phyloP scores from a whole-genome alignment of 2,113 vertebrate species.

The Amblyornis subalaris region DNA sequence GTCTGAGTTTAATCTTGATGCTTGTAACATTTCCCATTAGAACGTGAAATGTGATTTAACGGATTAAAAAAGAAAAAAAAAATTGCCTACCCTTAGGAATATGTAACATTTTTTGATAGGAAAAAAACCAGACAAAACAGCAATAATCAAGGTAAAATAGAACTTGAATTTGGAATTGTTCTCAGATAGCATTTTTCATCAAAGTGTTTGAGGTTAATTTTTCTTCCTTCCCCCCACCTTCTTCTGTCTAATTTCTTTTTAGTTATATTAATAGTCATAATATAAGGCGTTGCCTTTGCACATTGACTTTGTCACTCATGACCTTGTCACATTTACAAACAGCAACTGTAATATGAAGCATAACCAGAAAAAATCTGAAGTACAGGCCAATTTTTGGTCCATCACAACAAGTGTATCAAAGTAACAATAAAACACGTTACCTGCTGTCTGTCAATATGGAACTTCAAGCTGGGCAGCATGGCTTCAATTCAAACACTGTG shows the following conservation, averaged over 20 bases:
- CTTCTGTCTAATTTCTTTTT: not conserved
- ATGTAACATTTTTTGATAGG: not conserved
- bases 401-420: too few relatives aligned
- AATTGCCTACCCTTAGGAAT: not conserved
- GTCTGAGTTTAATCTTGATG: not conserved
- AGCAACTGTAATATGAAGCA: not conserved
- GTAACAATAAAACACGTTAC: not conserved
- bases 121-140: rapidly evolving
- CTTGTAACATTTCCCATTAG: not conserved
- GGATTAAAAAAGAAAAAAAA: not conserved
- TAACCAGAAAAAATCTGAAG: not conserved
- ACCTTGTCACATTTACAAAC: not conserved
- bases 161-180: not conserved
- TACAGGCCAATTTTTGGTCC: not conserved
- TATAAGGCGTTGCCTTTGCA: not conserved
- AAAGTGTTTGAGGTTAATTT: rapidly evolving
- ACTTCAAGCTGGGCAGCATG: not conserved
- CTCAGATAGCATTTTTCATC: not conserved
- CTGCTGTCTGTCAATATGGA: not conserved
- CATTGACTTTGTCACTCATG: not conserved
- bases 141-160: not conserved
- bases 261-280: not conserved
- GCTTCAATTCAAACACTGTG: not conserved
- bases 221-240: rapidly evolving
- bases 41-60: not conserved